A percentile compares a stretch with the other conserved stretches of the same genome.
phyloP scores from a whole-genome alignment of 2,797 vertebrate genomes.

The Perodicticus potto region DNA sequence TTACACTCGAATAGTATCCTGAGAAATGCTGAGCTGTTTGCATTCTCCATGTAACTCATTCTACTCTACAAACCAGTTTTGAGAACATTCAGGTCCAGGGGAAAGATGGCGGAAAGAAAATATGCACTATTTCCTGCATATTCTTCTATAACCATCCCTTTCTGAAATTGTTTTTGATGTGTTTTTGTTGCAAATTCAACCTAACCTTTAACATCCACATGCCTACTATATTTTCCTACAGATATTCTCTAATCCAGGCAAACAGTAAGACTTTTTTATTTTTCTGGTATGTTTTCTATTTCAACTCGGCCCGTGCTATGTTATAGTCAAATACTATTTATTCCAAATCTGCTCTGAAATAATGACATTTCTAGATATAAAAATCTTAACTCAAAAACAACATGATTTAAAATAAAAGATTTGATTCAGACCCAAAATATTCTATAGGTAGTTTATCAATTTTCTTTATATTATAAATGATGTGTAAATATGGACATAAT shows the following conservation, averaged over 20 bases:
- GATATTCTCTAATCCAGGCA: not conserved
- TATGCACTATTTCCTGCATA: not conserved
- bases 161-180: not conserved
- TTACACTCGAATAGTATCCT: not conserved
- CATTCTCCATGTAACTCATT: not conserved
- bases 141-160: not conserved
- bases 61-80: not conserved
- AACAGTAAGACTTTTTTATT: not conserved
- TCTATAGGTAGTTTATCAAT: not conserved
- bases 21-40: not conserved
- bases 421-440: not conserved
- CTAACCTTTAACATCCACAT: not conserved
- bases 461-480: constrained; percentile 21
- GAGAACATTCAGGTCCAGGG: not conserved
- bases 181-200: constrained; percentile 8
- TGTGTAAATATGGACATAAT: constrained; percentile 14
- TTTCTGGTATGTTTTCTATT: not conserved
- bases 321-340: not conserved
- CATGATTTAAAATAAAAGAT: constrained; percentile 34
- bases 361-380: not conserved
- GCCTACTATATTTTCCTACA: not conserved
- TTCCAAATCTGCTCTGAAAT: constrained; percentile 43
- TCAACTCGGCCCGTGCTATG: not conserved
- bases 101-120: not conserved
- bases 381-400: not conserved